Evolutionary conservation across 2,888 invertebrate genomes (phyloP).

Genomic region (Mycalesis mineus): DNA sequence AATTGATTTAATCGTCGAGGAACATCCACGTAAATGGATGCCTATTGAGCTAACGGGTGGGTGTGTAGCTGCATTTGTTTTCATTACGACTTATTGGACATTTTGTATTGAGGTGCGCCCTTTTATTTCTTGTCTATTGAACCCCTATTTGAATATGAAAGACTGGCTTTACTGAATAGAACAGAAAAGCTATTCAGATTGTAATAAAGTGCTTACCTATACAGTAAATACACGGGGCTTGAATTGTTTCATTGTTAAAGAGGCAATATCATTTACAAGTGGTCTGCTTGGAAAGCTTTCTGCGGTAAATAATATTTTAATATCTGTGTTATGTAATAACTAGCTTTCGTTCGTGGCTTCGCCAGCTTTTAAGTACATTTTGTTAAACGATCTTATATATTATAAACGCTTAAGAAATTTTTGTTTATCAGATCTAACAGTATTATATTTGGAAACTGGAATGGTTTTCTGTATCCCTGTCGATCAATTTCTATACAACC

Average conservation of each 20-base stretch:
- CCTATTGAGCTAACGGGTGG: slow-evolving; percentile 22
- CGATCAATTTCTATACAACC: too few species aligned
- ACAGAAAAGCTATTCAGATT: slow-evolving; percentile 8
- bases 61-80: slow-evolving; percentile 31
- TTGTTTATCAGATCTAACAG: too few species aligned
- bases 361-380: too few species aligned
- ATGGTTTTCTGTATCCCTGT: too few species aligned
- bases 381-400: too few species aligned
- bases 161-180: slow-evolving; percentile 16
- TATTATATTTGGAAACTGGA: too few species aligned
- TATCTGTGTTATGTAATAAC: not conserved
- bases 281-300: not conserved
- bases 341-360: too few species aligned
- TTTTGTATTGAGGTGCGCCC: slow-evolving; percentile 24
- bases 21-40: slow-evolving; percentile 16
- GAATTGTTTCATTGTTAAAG: not conserved
- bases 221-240: not conserved
- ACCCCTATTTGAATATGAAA: slow-evolving; percentile 30
- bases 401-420: too few species aligned
- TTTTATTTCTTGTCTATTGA: slow-evolving; percentile 22
- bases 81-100: slow-evolving; percentile 30
- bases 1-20: slow-evolving; percentile 10
- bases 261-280: not conserved
- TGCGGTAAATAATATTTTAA: not conserved
- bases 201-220: not conserved